Evolutionary conservation across 92 coral and sea anemone genomes (phyloP), one percentile per base, ranked within the genome.

Genomic region (Nematostella vectensis): DNA sequence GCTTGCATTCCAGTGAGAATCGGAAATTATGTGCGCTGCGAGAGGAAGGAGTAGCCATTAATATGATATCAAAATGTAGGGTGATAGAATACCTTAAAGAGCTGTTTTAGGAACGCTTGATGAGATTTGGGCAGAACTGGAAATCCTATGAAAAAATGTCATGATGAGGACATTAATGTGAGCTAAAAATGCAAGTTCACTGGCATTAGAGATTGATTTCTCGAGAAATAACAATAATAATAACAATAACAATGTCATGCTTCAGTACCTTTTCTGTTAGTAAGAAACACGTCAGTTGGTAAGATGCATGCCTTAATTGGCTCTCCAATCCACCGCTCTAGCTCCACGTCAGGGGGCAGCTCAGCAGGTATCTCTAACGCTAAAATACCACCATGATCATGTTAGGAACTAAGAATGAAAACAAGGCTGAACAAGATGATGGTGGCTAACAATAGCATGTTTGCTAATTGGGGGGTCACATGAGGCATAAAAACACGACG

Each of bases 291-390:
- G 58, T 72, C 72, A 39, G 99, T 86, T 43, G 99, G 75, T 25
- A 93, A 33, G 37, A 93, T 68, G 24, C 86, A 82, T 18, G 99
- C 89, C 65, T 88, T 82, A 15, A 93, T 66, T 36, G 99, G 96
- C 48, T 93, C 99, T 12, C 99, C 99, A 40, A 81, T 81, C 99
- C 99, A 93, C 42, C 96, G 72, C 61, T 68, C 68, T 24, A 93
- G 33, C 48, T 91, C 96, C 2, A 65, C 82, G 38, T 76, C 88
- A 17, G 82, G 56, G 1, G 98, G 98, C n/a, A 91, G 63, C 47
- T 68, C 87, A 49, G 54, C 40, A 39, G 96, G 61, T n/a, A 91
- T 67, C 62, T 91, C 96, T 19, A 91, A 68, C 1, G 89, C 98
- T 91, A 54, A 3, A 58, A 43, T n/a, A 29, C 19, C 11, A 58